phyloP scores from a whole-genome alignment of 2,888 invertebrate genomes.

The Philonicus albiceps region DNA sequence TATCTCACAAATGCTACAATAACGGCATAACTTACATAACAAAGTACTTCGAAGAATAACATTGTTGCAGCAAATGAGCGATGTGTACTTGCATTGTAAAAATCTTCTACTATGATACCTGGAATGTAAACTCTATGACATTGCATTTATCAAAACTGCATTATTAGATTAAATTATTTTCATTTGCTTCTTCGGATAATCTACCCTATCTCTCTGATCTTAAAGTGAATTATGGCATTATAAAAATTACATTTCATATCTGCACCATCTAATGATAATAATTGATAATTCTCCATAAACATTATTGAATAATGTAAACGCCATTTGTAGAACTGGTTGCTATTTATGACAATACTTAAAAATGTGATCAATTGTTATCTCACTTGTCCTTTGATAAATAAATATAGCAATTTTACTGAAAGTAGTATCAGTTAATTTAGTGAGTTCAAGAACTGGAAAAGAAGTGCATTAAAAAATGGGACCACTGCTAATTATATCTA shows the following conservation, averaged over 20 bases:
- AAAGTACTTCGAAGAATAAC: too few species aligned
- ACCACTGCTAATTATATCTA: not conserved
- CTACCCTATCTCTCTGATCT: not conserved
- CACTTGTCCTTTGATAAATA: not conserved
- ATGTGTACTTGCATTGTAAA: too few species aligned
- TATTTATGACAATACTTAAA: not conserved
- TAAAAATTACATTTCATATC: not conserved
- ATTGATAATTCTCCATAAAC: not conserved
- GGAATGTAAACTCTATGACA: too few species aligned
- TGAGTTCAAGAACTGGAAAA: not conserved
- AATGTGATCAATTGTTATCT: not conserved
- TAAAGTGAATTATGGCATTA: not conserved
- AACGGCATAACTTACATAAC: too few species aligned
- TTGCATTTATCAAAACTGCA: not conserved
- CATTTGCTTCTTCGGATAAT: not conserved
- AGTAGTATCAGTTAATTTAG: not conserved
- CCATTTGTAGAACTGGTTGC: not conserved
- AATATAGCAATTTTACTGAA: not conserved
- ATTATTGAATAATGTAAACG: not conserved
- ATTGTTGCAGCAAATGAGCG: too few species aligned
- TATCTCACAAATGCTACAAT: too few species aligned
- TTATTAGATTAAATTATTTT: not conserved
- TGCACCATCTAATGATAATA: not conserved
- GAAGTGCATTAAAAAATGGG: not conserved
- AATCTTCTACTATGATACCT: too few species aligned